Percentiles rank a stretch among this genome's conserved stretches.
These are phyloP conservation scores for Caenorhabditis becei DNA, from an alignment of 2,888 invertebrate species.

Conservation along the genomic window DNA sequence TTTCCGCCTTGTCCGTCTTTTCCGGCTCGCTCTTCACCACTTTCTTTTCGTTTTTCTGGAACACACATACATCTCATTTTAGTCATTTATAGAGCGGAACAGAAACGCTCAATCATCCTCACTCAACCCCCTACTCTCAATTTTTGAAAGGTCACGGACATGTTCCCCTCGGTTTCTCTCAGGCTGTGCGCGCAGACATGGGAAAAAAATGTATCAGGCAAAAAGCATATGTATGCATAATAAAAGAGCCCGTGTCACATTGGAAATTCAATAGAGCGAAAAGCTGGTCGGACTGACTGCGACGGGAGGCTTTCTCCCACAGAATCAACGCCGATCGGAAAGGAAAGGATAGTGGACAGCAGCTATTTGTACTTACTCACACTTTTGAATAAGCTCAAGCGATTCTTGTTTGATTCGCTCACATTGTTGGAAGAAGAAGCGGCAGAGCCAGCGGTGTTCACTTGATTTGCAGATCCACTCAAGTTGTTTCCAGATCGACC, in stretches of 20 bases:
- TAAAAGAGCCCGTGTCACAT: constrained; percentile 59
- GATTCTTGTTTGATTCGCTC: constrained; percentile 57
- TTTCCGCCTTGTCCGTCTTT: background rate
- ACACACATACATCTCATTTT: constrained; percentile 9
- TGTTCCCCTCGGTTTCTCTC: background rate
- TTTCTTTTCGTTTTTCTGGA: constrained; percentile 58
- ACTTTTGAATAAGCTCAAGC: constrained; percentile 58
- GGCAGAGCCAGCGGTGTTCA: constrained; percentile 28
- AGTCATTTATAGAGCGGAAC: constrained; percentile 1
- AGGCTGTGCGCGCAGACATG: constrained; percentile 23
- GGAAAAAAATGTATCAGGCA: constrained; percentile 55
- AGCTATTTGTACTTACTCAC: constrained; percentile 38
- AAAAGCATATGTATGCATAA: constrained; percentile 61
- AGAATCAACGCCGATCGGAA: constrained; percentile 15
- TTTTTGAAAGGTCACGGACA: constrained; percentile 19
- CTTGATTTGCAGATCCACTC: constrained; percentile 47
- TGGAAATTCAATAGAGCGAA: constrained; percentile 61
- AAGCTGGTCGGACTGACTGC: constrained; percentile 35
- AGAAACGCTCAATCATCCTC: constrained; percentile 17
- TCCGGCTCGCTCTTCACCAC: constrained; percentile 37
- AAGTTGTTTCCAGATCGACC: constrained; percentile 46
- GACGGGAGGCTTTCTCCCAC: constrained; percentile 13
- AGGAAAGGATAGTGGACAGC: constrained; percentile 5
- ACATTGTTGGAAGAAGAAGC: constrained; percentile 47
- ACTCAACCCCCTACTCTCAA: background rate